phyloP scores from a whole-genome alignment of 2,888 invertebrate genomes.

The Phaedon cochleariae region DNA sequence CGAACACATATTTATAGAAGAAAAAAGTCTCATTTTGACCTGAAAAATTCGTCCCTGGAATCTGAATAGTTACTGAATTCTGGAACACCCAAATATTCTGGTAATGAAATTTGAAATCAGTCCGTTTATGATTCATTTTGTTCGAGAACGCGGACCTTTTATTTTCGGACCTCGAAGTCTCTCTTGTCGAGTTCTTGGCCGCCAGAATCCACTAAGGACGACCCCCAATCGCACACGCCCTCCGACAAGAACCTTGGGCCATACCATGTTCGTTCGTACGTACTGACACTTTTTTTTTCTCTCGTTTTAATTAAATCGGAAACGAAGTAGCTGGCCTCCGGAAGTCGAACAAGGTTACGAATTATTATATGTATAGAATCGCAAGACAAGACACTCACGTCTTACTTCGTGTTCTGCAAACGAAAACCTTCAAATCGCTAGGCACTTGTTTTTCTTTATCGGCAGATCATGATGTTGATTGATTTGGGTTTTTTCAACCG shows the following conservation, averaged over 20 bases:
- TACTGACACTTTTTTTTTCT: conserved; percentile 36
- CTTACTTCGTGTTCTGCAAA: neutral
- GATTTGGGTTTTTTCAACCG: too few relatives aligned
- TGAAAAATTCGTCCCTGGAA: too few relatives aligned
- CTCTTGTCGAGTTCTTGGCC: neutral
- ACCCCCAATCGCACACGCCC: neutral
- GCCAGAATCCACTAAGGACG: neutral
- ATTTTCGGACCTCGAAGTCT: neutral
- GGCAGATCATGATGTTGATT: too few relatives aligned
- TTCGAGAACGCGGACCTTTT: neutral
- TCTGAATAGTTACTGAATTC: too few relatives aligned
- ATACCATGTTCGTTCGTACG: conserved; percentile 33
- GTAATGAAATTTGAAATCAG: too few relatives aligned
- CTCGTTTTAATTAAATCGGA: conserved; percentile 55
- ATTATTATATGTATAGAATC: conserved; percentile 37
- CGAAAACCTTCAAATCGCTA: neutral
- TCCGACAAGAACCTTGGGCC: conserved; percentile 27
- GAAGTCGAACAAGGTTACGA: conserved; percentile 55
- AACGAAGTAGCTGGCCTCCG: conserved; percentile 57
- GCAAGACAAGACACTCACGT: too few relatives aligned
- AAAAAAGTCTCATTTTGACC: too few relatives aligned
- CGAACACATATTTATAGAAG: too few relatives aligned
- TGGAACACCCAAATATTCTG: too few relatives aligned
- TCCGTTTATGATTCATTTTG: too few relatives aligned
- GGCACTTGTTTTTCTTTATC: too few relatives aligned